A percentile compares a stretch with the other conserved stretches of the same genome.
phyloP scores from a whole-genome alignment of 2,888 invertebrate species.

The Caenorhabditis becei region DNA sequence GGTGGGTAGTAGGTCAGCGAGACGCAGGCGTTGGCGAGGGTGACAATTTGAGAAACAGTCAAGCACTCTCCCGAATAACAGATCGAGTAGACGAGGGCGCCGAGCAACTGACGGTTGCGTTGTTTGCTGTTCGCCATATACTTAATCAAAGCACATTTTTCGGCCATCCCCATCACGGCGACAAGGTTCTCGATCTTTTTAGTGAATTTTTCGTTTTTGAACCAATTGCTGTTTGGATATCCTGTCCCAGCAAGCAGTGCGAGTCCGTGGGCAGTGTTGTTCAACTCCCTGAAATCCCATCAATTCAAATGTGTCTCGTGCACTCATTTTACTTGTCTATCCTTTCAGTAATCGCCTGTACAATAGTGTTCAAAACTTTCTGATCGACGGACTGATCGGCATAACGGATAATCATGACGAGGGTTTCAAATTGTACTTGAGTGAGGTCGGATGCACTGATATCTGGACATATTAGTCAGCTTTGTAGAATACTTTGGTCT shows the following conservation, averaged over 20 bases:
- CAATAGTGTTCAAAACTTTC: conserved; percentile 6
- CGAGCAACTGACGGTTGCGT: conserved; percentile 29
- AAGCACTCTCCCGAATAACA: conserved; percentile 20
- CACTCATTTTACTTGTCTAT: conserved; percentile 19
- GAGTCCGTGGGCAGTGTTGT: conserved; percentile 26
- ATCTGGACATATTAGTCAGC: conserved; percentile 6
- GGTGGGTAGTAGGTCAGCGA: conserved; percentile 31
- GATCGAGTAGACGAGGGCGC: conserved; percentile 20
- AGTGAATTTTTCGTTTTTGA: conserved; percentile 20
- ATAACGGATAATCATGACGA: conserved; percentile 45
- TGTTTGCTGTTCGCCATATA: conserved; percentile 37
- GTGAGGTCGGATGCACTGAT: conserved; percentile 9
- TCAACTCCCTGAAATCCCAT: conserved; percentile 41
- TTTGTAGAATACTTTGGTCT: not conserved
- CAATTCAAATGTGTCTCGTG: not conserved
- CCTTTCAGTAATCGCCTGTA: not conserved
- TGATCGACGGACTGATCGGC: conserved; percentile 23
- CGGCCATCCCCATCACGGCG: conserved; percentile 18
- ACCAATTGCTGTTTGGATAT: conserved; percentile 33
- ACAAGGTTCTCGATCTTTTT: conserved; percentile 26
- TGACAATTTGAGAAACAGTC: conserved; percentile 42
- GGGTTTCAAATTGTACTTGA: conserved; percentile 21
- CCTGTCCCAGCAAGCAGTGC: conserved; percentile 15
- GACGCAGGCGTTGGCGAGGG: conserved; percentile 15
- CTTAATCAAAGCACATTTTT: conserved; percentile 49